Evolutionary conservation across 2,888 invertebrate genomes (phyloP).

Genomic region (Drosophila pseudotakahashii): DNA sequence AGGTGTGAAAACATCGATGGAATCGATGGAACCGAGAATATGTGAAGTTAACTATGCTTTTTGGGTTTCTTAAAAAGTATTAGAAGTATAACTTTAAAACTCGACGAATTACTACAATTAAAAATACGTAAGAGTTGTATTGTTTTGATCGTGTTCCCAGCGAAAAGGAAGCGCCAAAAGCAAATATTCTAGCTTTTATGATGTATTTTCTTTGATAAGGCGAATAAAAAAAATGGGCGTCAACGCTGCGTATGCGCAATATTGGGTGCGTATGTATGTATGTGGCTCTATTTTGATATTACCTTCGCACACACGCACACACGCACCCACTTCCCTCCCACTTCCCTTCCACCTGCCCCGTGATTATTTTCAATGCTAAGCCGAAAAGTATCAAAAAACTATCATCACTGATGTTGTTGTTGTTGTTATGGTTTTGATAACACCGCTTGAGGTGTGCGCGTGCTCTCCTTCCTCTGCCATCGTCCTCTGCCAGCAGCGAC

Average conservation of each 20-base stretch:
- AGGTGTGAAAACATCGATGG: not conserved
- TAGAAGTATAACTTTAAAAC: too few relatives aligned
- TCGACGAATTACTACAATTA: not conserved
- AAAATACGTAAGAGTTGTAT: not conserved
- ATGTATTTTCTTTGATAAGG: slow-evolving; percentile 5
- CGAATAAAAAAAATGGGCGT: slow-evolving; percentile 13
- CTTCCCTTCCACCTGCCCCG: not conserved
- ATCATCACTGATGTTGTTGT: slow-evolving; percentile 26
- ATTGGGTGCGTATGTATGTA: slow-evolving; percentile 11
- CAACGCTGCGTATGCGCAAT: slow-evolving; percentile 36
- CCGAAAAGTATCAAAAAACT: slow-evolving; percentile 31
- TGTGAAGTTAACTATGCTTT: not conserved
- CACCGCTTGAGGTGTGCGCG: slow-evolving; percentile 34
- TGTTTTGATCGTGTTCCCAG: not conserved
- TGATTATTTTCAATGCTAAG: slow-evolving; percentile 43
- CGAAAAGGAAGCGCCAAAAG: not conserved
- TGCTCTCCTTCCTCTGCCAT: slow-evolving; percentile 27
- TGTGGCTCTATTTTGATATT: slow-evolving; percentile 12
- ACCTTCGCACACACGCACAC: slow-evolving; percentile 21
- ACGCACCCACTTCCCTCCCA: slow-evolving; percentile 8
- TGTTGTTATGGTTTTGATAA: slow-evolving; percentile 32
- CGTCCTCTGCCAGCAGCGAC: slow-evolving; percentile 1
- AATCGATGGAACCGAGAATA: too few relatives aligned
- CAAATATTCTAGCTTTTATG: slow-evolving; percentile 3
- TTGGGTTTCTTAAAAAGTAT: too few relatives aligned